Conservation (phyloP, 2,888 invertebrate genomes). For the Tenthredo scrophulariae region DNA sequence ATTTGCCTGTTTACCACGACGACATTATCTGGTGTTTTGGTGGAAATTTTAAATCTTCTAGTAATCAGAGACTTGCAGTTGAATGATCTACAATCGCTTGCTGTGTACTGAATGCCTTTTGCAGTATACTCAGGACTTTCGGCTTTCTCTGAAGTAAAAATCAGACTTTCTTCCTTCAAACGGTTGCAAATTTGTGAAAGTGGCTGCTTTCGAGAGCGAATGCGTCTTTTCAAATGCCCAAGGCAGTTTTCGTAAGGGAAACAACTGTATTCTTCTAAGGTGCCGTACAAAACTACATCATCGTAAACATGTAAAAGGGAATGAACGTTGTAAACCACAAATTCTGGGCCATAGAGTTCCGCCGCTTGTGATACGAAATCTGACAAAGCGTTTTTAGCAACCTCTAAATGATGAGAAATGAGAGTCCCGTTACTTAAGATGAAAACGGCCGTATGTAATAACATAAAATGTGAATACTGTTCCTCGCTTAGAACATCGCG, state of each 20-base stretch:
- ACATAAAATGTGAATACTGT: conserved; percentile 33
- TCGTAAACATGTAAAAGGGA: neutral
- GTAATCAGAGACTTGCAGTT: neutral
- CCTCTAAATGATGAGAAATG: neutral
- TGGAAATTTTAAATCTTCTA: neutral
- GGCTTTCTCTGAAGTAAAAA: neutral
- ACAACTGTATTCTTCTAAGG: conserved; percentile 16
- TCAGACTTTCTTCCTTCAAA: neutral
- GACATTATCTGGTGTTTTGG: conserved; percentile 12
- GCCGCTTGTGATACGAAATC: conserved; percentile 14
- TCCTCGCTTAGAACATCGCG: conserved; percentile 56
- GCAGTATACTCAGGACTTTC: neutral
- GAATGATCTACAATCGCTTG: neutral
- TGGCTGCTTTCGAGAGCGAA: conserved; percentile 16
- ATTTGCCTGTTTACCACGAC: neutral
- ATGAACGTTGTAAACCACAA: conserved; percentile 11
- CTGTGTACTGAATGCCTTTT: neutral
- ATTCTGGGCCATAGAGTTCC: neutral
- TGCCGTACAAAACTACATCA: neutral
- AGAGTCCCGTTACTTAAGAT: conserved; percentile 24
- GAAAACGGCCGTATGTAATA: neutral
- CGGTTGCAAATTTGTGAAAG: neutral
- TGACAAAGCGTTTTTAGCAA: neutral
- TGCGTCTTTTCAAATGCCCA: neutral
- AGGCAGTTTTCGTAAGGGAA: conserved; percentile 1